Base-by-base conservation (phyloP, 2,113 vertebrate species). In the Cyanoliseus patagonus region DNA sequence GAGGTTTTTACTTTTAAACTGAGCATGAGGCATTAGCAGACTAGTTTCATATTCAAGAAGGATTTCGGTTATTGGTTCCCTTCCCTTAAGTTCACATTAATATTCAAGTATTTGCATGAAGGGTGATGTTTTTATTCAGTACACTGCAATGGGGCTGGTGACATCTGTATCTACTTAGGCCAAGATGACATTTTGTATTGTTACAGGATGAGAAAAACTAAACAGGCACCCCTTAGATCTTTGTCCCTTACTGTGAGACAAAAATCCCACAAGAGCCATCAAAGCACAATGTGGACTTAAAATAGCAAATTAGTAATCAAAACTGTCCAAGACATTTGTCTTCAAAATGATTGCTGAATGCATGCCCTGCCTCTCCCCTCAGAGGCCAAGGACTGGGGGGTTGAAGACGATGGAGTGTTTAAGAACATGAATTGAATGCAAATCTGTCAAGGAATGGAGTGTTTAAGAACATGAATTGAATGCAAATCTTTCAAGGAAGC, bases 101-200 rank as follows among this genome's bases (percentile, higher is more conserved):
- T 93, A 93, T 62, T 63, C 73, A 86, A 91, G 70, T 86, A 70
- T 87, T 96, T 96, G 53, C 85, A 86, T 95, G 94, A 96, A 97
- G 92, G 74, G 33, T 83, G 85, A 68, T 55, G 92, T 66, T 94
- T 95, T 91, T 83, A 78, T 64, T 96, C 92, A 85, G 70, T 74
- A 59, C 49, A 77, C 83, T 94, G 93, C 95, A 92, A 69, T 90
- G 75, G 88, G 93, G 87, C 91, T 97, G 95, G 87, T 84, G 85
- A 97, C 97, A 98, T 97, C 88, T 98, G 97, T 85, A 92, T 98
- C 96, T 97, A 85, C 93, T 98, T 98, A 98, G 97, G 95, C 95
- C 96, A 95, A 95, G 86, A 98, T 94, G 96, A 96, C 97, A 97
- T 94, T 94, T 95, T 95, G 78, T 94, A 96, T 97, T 97, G 97